These are phyloP conservation scores for Myotis findleyi DNA, from an alignment of 2,797 vertebrate genomes.

Conservation along the genomic window DNA sequence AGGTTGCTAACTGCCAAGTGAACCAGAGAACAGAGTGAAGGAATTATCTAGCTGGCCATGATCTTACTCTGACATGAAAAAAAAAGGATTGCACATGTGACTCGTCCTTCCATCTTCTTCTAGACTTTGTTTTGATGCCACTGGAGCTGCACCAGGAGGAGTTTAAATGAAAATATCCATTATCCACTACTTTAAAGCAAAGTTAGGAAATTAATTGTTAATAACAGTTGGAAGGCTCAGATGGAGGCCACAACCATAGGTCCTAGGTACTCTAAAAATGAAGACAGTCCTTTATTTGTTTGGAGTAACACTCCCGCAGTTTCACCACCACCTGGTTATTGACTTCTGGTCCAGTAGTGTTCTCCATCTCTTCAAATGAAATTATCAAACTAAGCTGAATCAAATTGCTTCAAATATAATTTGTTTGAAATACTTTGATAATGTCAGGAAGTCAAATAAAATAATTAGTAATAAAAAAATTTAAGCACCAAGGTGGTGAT, in stretches of 20 bases:
- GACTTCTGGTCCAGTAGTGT: neutral
- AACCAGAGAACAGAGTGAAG: neutral
- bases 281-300: slow-evolving; percentile 21
- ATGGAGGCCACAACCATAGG: neutral
- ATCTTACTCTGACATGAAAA: neutral
- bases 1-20: neutral
- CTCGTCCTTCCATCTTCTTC: neutral
- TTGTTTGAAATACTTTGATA: slow-evolving; percentile 29
- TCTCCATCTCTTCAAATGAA: slow-evolving; percentile 48
- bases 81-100: neutral
- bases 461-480: slow-evolving; percentile 12
- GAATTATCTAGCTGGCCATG: neutral
- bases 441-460: slow-evolving; percentile 29
- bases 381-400: slow-evolving; percentile 46
- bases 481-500: neutral
- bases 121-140: neutral
- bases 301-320: neutral
- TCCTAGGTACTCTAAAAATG: neutral
- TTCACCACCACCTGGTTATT: slow-evolving; percentile 2
- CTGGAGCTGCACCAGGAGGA: neutral
- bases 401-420: slow-evolving; percentile 49
- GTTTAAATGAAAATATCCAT: neutral
- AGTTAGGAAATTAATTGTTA: slow-evolving; percentile 40
- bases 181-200: neutral
- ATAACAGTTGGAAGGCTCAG: slow-evolving; percentile 9